phyloP scores from a whole-genome alignment of 2,888 invertebrate species.

The Eugnorisma glareosa region DNA sequence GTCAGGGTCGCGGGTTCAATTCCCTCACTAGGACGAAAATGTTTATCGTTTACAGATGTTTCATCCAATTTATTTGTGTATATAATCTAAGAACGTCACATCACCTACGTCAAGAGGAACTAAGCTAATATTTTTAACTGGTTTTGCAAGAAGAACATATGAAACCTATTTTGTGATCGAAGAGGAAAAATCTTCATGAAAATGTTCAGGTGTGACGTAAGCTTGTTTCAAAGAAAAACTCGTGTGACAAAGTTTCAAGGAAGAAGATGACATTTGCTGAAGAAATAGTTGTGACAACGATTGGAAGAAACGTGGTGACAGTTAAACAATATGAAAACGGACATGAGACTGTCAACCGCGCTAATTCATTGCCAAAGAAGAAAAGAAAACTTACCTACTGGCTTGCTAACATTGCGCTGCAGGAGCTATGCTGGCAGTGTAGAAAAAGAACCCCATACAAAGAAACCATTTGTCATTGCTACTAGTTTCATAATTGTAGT shows the following conservation, averaged over 20 bases:
- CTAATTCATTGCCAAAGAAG: background rate
- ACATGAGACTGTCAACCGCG: background rate
- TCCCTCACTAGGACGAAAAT: constrained; percentile 50
- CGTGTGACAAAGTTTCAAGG: constrained; percentile 11
- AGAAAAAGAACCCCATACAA: constrained; percentile 14
- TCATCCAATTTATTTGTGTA: constrained; percentile 36
- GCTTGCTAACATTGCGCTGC: background rate
- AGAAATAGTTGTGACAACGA: constrained; percentile 19
- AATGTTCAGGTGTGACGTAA: constrained; percentile 46
- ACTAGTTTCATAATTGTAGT: constrained; percentile 14
- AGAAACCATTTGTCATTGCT: background rate
- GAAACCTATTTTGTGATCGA: constrained; percentile 8
- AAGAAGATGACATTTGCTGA: constrained; percentile 15
- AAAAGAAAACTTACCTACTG: background rate
- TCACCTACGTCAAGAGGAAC: constrained; percentile 34
- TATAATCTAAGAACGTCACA: constrained; percentile 38
- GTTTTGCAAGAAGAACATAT: constrained; percentile 17
- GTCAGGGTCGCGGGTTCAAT: constrained; percentile 59
- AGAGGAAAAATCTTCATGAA: constrained; percentile 33
- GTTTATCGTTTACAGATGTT: constrained; percentile 54
- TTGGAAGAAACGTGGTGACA: background rate
- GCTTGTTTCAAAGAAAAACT: constrained; percentile 36
- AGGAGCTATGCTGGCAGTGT: background rate
- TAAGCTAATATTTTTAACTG: constrained; percentile 11
- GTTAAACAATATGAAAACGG: background rate